Evolutionary conservation across 2,113 vertebrate genomes (phyloP).

Genomic region (Psilopsiagon aurifrons): DNA sequence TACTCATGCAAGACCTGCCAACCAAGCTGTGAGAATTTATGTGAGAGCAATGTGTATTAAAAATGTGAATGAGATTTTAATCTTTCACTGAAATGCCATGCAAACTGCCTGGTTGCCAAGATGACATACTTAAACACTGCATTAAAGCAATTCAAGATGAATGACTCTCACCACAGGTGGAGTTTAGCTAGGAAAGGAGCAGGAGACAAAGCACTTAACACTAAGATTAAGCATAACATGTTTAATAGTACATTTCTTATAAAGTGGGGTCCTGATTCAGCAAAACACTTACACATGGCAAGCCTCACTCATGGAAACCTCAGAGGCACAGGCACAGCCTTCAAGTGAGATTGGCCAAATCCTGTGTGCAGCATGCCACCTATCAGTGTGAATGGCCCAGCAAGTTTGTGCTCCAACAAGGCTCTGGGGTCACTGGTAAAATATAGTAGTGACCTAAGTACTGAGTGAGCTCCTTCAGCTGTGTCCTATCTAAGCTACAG

Average conservation of each 20-base stretch:
- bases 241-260: conserved; percentile 1
- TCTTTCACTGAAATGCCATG: not conserved
- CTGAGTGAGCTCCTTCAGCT: not conserved
- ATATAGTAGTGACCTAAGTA: not conserved
- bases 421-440: not conserved
- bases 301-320: accelerated
- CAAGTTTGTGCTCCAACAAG: not conserved
- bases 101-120: conserved; percentile 13
- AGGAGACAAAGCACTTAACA: not conserved
- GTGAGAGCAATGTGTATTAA: conserved; percentile 44
- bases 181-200: not conserved
- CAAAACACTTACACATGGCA: not conserved
- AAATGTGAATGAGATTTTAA: conserved; percentile 62
- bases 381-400: not conserved
- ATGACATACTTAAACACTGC: not conserved
- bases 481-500: not conserved
- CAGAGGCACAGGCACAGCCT: not conserved
- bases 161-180: conserved; percentile 10
- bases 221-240: not conserved
- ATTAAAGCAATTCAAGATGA: conserved; percentile 35
- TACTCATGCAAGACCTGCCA: conserved; percentile 33
- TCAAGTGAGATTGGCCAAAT: not conserved
- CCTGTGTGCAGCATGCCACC: not conserved
- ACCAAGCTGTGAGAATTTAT: conserved; percentile 43
- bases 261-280: not conserved